A percentile compares a stretch with the other conserved stretches of the same genome.
Conservation (phyloP, 2,888 invertebrate species). For the Sipha maydis region DNA sequence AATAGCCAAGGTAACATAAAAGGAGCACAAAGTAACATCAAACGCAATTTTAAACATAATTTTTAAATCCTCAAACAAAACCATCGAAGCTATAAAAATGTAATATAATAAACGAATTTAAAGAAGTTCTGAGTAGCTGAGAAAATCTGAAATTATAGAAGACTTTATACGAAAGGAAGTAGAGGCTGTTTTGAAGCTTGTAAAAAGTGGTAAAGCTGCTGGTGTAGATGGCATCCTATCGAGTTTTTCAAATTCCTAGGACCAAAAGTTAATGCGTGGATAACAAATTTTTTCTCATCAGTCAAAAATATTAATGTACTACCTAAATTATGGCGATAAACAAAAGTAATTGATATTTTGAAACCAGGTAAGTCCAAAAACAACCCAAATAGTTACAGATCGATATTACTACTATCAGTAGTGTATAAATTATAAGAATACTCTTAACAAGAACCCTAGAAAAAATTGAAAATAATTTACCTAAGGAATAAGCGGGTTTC, state of each 20-base stretch:
- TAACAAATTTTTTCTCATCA: slow-evolving; percentile 6
- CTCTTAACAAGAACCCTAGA: not conserved
- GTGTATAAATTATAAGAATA: slow-evolving; percentile 2
- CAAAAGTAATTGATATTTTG: slow-evolving; percentile 1
- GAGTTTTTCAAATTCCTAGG: slow-evolving; percentile 11
- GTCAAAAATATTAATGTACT: slow-evolving; percentile 2
- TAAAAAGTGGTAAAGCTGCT: slow-evolving; percentile 22
- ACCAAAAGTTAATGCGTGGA: not conserved
- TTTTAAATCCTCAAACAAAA: slow-evolving; percentile 21
- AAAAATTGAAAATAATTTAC: not conserved
- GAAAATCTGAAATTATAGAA: not conserved
- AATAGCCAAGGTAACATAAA: not conserved
- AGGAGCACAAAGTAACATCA: not conserved
- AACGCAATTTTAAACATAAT: not conserved
- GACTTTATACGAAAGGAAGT: not conserved
- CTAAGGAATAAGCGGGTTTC: not conserved
- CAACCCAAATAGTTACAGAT: not conserved
- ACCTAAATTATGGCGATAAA: slow-evolving; percentile 10
- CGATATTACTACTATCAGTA: not conserved
- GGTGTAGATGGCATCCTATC: slow-evolving; percentile 12
- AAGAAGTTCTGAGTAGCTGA: not conserved
- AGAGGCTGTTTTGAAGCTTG: slow-evolving; percentile 22
- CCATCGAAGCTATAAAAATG: not conserved
- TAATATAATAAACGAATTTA: not conserved
- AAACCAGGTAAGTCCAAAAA: not conserved